phyloP scores from a whole-genome alignment of 2,113 vertebrate genomes.

The Condylura cristata region DNA sequence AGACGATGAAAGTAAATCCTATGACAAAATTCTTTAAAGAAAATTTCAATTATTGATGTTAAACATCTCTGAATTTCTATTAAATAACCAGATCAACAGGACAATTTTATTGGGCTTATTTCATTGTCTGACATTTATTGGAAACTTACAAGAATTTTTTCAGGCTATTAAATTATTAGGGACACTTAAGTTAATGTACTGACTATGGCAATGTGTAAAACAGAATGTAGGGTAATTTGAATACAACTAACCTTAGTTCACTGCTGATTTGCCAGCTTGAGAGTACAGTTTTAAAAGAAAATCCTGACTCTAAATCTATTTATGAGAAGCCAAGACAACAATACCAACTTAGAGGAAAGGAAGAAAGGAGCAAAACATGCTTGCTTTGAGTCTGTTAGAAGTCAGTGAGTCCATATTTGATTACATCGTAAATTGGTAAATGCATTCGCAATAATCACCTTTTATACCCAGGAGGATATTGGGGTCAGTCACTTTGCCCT shows the following conservation, averaged over 20 bases:
- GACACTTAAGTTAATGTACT: background rate
- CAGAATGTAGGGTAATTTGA: background rate
- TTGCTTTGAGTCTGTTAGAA: background rate
- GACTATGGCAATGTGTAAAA: background rate
- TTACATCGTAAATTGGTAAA: background rate
- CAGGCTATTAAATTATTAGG: background rate
- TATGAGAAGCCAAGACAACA: background rate
- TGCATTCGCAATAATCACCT: background rate
- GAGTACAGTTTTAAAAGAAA: background rate
- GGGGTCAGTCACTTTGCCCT: background rate
- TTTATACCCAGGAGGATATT: background rate
- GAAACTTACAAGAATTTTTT: background rate
- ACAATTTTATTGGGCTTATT: background rate
- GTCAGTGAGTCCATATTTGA: background rate
- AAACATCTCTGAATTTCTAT: background rate
- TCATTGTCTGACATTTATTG: background rate
- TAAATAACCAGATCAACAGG: background rate
- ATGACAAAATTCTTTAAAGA: background rate
- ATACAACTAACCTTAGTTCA: background rate
- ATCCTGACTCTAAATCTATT: background rate
- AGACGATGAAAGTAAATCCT: constrained; percentile 31
- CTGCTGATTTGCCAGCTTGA: background rate
- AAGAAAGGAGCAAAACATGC: background rate
- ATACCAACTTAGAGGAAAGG: background rate
- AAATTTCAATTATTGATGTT: background rate